These are phyloP conservation scores for Platichthys flesus DNA, from an alignment of 2,113 vertebrate genomes.

Conservation along the genomic window DNA sequence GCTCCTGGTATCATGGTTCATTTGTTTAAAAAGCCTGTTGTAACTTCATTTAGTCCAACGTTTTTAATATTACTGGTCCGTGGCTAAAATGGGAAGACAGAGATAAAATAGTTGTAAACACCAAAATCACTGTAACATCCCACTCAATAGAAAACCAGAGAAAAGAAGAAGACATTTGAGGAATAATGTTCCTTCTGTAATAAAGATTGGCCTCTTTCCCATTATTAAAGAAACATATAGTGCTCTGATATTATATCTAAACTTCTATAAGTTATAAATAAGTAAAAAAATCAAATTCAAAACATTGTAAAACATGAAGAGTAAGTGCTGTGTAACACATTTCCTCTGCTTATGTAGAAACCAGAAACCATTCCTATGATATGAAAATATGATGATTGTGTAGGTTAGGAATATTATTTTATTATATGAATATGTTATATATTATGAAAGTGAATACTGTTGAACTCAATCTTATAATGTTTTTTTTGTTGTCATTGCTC, in stretches of 20 bases:
- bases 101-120: slow-evolving; percentile 32
- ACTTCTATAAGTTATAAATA: neutral
- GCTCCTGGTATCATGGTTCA: slow-evolving; percentile 22
- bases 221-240: too few species aligned
- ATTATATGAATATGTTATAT: neutral
- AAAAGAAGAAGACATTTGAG: slow-evolving; percentile 33
- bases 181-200: too few species aligned
- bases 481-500: neutral
- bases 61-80: slow-evolving; percentile 40
- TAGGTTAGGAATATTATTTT: too few species aligned
- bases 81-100: slow-evolving; percentile 58
- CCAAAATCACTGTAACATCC: neutral
- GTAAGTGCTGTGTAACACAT: slow-evolving; percentile 16
- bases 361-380: neutral
- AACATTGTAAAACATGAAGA: neutral
- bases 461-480: neutral
- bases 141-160: neutral
- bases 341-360: slow-evolving; percentile 32
- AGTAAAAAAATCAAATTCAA: too few species aligned
- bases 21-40: slow-evolving; percentile 4
- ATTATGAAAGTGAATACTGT: neutral
- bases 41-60: slow-evolving; percentile 14
- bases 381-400: too few species aligned
- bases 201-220: too few species aligned
- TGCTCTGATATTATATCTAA: neutral